Base-by-base conservation (phyloP, 2,113 vertebrate species). In the Odocoileus hemionus region DNA sequence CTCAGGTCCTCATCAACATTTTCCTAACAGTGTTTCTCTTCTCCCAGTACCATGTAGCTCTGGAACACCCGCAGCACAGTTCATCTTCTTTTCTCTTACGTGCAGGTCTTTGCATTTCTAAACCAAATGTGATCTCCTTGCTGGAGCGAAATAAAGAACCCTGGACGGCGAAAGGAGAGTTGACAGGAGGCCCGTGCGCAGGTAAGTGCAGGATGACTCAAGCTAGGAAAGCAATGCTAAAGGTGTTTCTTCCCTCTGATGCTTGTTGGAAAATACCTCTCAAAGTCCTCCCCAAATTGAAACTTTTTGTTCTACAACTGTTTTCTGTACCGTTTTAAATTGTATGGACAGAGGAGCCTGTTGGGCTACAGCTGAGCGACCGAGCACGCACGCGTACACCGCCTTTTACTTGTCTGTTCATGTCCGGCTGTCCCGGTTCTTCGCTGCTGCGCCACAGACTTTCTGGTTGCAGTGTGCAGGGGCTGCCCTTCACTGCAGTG, bases 51-150 rank as follows among this genome's bases (percentile, higher is more conserved):
- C 39, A 25, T 17, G 45, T 23, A 86, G 16, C 43, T 88, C 58
- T 54, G 57, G 30, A 45, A 16, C 89, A 47, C 17, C 6, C 12
- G 52, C 21, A 67, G 7, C n/a, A 9, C 1, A 12, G 23, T 17
- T 55, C 16, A 0, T 55, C 58, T 74, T 39, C 0, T 87, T 54
- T 84, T 74, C 47, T 87, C 28, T 86, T 88, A 25, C 19, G 2
- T 64, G 3, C 33, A 97, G 97, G 96, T 95, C 96, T 96, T 86
- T 97, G 95, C 55, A 14, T 95, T 93, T 97, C 92, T 64, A 97
- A 97, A 36, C 89, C 98, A 95, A 83, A 80, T 30, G 52, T 97
- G 43, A 95, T 96, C 57, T 95, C 70, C 28, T 91, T 97, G 7
- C 5, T 98, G 52, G 92, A 98, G 43, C 86, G 86, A 89, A 93